Base-by-base conservation (phyloP, 2,113 vertebrate species). In the Morone saxatilis region DNA sequence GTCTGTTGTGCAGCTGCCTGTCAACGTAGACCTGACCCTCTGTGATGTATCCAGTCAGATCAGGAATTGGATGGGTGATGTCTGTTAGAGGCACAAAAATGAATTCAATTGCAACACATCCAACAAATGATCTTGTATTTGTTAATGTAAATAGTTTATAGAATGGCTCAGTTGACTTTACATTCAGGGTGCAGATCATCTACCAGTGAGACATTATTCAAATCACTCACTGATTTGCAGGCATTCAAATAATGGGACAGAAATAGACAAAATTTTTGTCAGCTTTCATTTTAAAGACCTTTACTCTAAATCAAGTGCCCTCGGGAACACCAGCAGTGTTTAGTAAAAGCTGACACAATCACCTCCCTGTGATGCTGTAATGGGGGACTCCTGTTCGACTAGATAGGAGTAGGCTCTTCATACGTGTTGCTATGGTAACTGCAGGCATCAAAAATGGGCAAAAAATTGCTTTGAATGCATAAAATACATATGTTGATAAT, bases 1-100 rank as follows among this genome's bases (percentile, higher is more conserved):
- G 96, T 95, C 96, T 93, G 93, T 96, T 96, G 90, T 96, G 96
- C 60, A 96, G 95, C 87, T 96, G 96, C 74, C 96, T 80, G 83
- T 96, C 96, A 22, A 96, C 96, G 12, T 96, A 96, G 31, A 96
- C 94, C 83, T 96, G 96, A 5, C 96, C 96, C 90, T 96, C 96
- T 16, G 96, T 96, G 88, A 96, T 96, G 91, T 96, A 96, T 22
- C 96, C 96, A 22, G 96, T 96, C 84, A 96, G 93, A 93, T 96
- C 96, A 90, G 96, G 96, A 51, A 96, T 96, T 0, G 96, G 96
- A 89, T 96, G 96, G 72, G 96, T 96, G 84, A 96, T 96, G 74
- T 96, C 96, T 96, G 85, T 13, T 17, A 77, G 71, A 81, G n/a
- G 45, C 66, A 65, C 47, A 74, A 19, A 73, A 19, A 69, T 3